Evolutionary conservation across 2,888 invertebrate species (phyloP).

Genomic region (Polydrusus cervinus): DNA sequence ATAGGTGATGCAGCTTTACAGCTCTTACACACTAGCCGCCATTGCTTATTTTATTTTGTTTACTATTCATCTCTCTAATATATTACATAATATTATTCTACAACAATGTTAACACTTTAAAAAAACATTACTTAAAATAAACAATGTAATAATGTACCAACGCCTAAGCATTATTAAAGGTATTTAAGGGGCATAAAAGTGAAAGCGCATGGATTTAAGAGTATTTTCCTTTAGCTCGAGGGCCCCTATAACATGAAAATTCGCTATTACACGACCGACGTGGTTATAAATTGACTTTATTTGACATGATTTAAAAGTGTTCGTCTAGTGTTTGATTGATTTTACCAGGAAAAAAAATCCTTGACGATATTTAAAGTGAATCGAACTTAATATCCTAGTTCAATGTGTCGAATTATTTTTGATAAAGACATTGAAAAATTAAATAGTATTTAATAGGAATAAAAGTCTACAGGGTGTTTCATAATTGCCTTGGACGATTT

Average conservation of each 20-base stretch:
- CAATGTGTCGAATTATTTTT: too few species aligned
- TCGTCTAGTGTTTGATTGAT: constrained; percentile 8
- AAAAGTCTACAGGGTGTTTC: too few species aligned
- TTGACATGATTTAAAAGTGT: constrained; percentile 11
- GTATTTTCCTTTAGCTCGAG: constrained; percentile 9
- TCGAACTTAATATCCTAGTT: too few species aligned
- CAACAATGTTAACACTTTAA: background rate
- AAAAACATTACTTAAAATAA: constrained; percentile 11
- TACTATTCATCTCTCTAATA: too few species aligned
- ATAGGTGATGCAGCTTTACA: too few species aligned
- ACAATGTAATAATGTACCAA: constrained; percentile 10
- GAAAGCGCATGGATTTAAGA: constrained; percentile 19
- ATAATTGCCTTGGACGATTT: too few species aligned
- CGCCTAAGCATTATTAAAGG: constrained; percentile 10
- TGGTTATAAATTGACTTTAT: constrained; percentile 38
- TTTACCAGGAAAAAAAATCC: background rate
- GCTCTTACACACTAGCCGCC: too few species aligned
- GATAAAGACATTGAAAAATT: too few species aligned
- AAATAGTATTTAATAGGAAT: too few species aligned
- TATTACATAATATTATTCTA: background rate
- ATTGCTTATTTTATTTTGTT: too few species aligned
- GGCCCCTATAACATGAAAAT: constrained; percentile 32
- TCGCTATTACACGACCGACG: constrained; percentile 20
- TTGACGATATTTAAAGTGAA: too few species aligned
- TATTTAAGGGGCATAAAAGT: constrained; percentile 18